phyloP scores from a whole-genome alignment of 2,888 invertebrate genomes.

The Diogma glabrata region DNA sequence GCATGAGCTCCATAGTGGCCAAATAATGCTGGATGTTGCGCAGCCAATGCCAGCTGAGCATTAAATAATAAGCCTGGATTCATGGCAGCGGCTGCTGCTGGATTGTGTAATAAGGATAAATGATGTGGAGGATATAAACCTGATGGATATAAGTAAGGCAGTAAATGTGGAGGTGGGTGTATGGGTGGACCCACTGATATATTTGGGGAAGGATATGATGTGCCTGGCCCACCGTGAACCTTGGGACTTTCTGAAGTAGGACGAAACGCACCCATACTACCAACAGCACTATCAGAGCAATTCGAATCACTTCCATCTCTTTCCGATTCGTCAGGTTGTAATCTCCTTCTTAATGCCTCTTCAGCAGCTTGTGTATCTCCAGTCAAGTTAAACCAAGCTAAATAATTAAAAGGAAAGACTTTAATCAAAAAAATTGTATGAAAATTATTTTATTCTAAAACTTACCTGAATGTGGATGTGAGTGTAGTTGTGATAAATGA shows the following conservation, averaged over 20 bases:
- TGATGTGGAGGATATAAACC: slow-evolving; percentile 77
- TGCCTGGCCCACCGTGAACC: slow-evolving; percentile 39
- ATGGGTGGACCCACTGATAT: slow-evolving; percentile 89
- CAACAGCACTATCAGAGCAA: slow-evolving; percentile 51
- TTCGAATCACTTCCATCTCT: slow-evolving; percentile 61
- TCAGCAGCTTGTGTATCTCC: slow-evolving; percentile 41
- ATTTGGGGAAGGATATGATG: slow-evolving; percentile 79
- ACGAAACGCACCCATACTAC: slow-evolving; percentile 37
- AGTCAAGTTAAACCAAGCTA: slow-evolving; percentile 53
- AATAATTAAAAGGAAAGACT: too few relatives aligned
- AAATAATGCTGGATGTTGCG: slow-evolving; percentile 72
- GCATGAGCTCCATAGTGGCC: slow-evolving; percentile 57
- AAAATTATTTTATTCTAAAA: too few relatives aligned
- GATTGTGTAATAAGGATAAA: slow-evolving; percentile 48
- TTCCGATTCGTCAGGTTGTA: slow-evolving; percentile 50
- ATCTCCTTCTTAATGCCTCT: slow-evolving; percentile 36
- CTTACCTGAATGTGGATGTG: slow-evolving; percentile 38
- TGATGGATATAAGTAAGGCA: slow-evolving; percentile 87
- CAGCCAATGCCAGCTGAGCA: slow-evolving; percentile 75
- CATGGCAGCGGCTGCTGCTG: slow-evolving; percentile 43
- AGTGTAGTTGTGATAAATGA: slow-evolving; percentile 38
- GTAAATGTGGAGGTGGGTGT: slow-evolving; percentile 75
- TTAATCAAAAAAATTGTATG: too few relatives aligned
- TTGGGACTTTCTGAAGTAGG: slow-evolving; percentile 41
- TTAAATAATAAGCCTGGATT: slow-evolving; percentile 65